Base-by-base conservation (phyloP, 1,140 invertebrate genomes). In the Bombus sibiricus region DNA sequence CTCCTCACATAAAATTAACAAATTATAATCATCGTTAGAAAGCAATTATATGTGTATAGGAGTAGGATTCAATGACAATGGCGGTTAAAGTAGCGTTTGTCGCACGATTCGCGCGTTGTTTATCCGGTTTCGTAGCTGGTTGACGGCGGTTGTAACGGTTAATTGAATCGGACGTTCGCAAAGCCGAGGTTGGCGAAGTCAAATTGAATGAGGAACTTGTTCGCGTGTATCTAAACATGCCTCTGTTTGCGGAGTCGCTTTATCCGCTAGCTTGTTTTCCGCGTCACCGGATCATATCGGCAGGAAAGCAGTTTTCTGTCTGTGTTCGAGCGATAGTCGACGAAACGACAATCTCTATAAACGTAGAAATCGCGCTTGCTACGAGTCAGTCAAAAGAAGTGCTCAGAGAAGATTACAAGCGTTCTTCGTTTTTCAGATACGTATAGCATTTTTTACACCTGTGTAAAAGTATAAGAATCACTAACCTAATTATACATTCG, bases 171-270 rank as follows among this genome's bases (percentile, higher is more conserved):
- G n/a, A 59, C 47, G 37, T 41, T 57, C 18, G 34, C 47, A 72
- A 72, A 81, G 37, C 68, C 68, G 37, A 53, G 68, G 18, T 25
- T 18, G 37, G 37, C 28, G 13, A 71, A 59, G 47, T 72, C 37
- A 72, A 81, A 81, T 72, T 72, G 68, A 47, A 81, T 47, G 78
- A 53, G 78, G 43, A 32, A 72, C 68, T 81, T 72, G 79, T 59
- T 43, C 37, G 10, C 79, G 79, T 79, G 77, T 79, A 47, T 79
- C 77, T 79, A 79, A 79, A 79, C 77, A 68, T 1, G n/a, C n/a
- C 28, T 72, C 53, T 81, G 79, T 57, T 72, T 57, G 47, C 37
- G 8, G n/a, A 34, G 5, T 39, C 53, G 37, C 59, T 79, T 79
- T 69, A 80, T 78, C 76, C 59, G 6, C 8, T 37, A 13, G 77